A percentile compares a stretch with the other conserved stretches of the same genome.
phyloP scores from a whole-genome alignment of 2,797 vertebrate genomes.

The Epinephelus awoara region DNA sequence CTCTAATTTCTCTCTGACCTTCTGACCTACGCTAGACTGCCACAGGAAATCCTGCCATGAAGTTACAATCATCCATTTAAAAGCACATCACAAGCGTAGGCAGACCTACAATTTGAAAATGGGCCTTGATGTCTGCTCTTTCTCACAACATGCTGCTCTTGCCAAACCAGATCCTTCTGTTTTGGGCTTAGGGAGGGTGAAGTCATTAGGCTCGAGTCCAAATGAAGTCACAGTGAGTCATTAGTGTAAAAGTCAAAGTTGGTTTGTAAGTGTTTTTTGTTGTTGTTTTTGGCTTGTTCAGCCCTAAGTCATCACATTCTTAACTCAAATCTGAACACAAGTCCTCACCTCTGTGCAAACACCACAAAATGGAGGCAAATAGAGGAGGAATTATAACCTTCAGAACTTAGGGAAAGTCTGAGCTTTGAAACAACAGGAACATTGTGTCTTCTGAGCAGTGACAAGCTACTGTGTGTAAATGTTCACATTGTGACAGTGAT shows the following conservation, averaged over 20 bases:
- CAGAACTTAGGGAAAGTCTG: background rate
- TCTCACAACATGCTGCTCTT: constrained; percentile 22
- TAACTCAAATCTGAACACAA: background rate
- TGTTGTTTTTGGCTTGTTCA: constrained; percentile 4
- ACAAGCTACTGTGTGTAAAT: background rate
- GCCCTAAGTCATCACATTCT: constrained; percentile 20
- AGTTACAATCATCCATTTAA: constrained; percentile 7
- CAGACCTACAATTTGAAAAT: constrained; percentile 6
- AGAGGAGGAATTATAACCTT: background rate
- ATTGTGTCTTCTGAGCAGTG: background rate
- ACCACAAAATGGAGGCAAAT: background rate
- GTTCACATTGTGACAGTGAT: background rate
- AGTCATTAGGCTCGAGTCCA: constrained; percentile 37
- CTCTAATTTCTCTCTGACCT: background rate
- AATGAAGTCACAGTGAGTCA: constrained; percentile 17
- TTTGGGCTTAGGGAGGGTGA: constrained; percentile 7
- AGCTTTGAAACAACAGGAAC: background rate
- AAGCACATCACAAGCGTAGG: constrained; percentile 9
- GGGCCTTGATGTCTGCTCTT: constrained; percentile 3
- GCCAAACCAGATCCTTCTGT: constrained; percentile 11
- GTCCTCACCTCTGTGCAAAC: background rate
- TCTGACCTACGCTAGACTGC: background rate
- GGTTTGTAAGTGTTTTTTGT: background rate
- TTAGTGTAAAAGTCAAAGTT: constrained; percentile 4
- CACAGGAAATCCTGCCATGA: constrained; percentile 15